These are phyloP conservation scores for Erpetoichthys calabaricus DNA, from an alignment of 2,797 vertebrate genomes.

Conservation along the genomic window DNA sequence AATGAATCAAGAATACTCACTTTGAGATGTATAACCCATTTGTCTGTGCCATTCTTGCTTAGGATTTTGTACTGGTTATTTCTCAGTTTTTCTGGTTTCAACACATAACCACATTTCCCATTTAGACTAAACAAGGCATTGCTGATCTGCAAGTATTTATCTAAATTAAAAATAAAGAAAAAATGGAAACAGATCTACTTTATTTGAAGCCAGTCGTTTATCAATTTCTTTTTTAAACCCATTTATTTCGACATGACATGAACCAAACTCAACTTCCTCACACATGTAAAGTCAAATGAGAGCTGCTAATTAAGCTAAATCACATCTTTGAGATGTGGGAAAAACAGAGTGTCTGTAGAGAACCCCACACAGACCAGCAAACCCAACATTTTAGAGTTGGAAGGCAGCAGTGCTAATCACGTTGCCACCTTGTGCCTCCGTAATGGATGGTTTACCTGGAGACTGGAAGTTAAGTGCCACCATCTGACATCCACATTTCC, in stretches of 20 bases:
- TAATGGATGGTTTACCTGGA: slow-evolving; percentile 36
- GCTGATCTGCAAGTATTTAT: not conserved
- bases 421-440: not conserved
- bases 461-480: slow-evolving; percentile 63
- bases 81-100: not conserved
- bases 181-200: not conserved
- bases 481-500: slow-evolving; percentile 62
- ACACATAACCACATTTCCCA: not conserved
- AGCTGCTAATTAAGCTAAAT: too few species aligned
- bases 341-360: too few species aligned
- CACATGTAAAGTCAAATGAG: too few species aligned
- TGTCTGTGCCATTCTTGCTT: not conserved
- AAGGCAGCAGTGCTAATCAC: too few species aligned
- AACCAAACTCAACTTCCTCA: too few species aligned
- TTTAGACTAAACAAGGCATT: not conserved
- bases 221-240: too few species aligned
- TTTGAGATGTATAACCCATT: not conserved
- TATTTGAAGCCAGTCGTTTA: too few species aligned
- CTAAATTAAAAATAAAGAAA: not conserved
- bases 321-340: too few species aligned
- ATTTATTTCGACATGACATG: too few species aligned
- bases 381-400: too few species aligned
- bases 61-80: not conserved
- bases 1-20: not conserved
- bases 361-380: too few species aligned